Conservation (phyloP, 2,113 vertebrate species). For the Daphoenositta chrysoptera region DNA sequence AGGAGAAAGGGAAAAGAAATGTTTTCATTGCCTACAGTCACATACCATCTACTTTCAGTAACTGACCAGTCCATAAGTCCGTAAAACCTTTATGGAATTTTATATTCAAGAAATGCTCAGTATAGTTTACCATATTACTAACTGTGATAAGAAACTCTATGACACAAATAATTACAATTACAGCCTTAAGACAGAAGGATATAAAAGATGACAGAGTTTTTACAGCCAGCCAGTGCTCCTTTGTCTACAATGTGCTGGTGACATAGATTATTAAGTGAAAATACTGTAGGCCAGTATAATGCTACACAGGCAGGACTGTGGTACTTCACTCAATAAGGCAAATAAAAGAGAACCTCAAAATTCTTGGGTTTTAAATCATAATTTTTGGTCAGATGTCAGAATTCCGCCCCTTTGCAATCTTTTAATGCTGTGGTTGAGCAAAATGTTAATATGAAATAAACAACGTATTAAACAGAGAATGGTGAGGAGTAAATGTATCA, state of each 20-base stretch:
- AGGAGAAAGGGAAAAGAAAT: not conserved
- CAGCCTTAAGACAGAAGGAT: not conserved
- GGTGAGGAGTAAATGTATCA: not conserved
- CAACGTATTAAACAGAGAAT: not conserved
- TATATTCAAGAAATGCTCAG: not conserved
- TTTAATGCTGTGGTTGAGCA: not conserved
- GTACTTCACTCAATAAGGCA: not conserved
- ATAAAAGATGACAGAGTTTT: not conserved
- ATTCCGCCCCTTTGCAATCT: not conserved
- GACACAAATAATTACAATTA: not conserved
- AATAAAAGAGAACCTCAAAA: not conserved
- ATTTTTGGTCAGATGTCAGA: not conserved
- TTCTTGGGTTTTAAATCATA: not conserved
- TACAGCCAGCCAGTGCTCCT: not conserved
- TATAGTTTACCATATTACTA: not conserved
- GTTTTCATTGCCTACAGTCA: not conserved
- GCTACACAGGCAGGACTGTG: not conserved
- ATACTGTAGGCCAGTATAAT: not conserved
- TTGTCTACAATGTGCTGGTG: not conserved
- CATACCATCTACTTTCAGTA: not conserved
- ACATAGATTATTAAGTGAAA: not conserved
- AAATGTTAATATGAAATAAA: not conserved
- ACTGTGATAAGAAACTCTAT: not conserved
- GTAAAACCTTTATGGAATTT: not conserved
- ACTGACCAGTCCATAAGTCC: not conserved